Base-by-base conservation (phyloP, 2,113 vertebrate species). In the Epinephelus cyanopodus region DNA sequence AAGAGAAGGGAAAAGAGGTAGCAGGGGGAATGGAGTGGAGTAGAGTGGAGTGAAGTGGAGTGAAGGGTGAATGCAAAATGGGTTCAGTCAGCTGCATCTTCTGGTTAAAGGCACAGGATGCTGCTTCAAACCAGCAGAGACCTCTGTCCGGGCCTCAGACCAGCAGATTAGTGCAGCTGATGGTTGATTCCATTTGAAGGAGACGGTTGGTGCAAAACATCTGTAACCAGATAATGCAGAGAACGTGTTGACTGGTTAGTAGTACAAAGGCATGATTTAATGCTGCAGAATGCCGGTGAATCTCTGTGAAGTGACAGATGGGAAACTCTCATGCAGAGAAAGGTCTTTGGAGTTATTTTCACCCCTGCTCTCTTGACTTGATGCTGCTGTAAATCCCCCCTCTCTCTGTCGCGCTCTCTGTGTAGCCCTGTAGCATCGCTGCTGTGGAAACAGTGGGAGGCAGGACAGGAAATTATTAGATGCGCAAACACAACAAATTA, bases 11-110 rank as follows among this genome's bases (percentile, higher is more conserved):
- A 66, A 80, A 45, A 63, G 74, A 72, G 73, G 80, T 67, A 68
- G 76, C 12, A 57, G 21, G 27, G 74, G 79, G 65, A 80, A 65
- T 47, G 63, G 76, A 71, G 84, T 70, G 70, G 75, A 80, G 87
- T 65, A 39, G 85, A 83, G 82, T 81, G 54, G 81, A 71, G 85
- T 87, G 76, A 79, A 73, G 87, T 75, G 65, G 84, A 83, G 84
- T 83, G 75, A 84, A 87, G 77, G 87, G 83, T 87, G 90, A 93
- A 95, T 94, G 89, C 88, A 92, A 89, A 95, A 91, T 88, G 82
- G 83, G 87, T 92, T 93, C 85, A 92, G 87, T 92, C 89, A 91
- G 87, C 86, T 92, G 91, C 67, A 67, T 91, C 83, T 89, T 87
- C 75, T 89, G 90, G 87, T 90, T 90, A 83, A 92, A 89, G 87